Conservation (phyloP, 2,797 vertebrate species). For the Aphelocoma californica region DNA sequence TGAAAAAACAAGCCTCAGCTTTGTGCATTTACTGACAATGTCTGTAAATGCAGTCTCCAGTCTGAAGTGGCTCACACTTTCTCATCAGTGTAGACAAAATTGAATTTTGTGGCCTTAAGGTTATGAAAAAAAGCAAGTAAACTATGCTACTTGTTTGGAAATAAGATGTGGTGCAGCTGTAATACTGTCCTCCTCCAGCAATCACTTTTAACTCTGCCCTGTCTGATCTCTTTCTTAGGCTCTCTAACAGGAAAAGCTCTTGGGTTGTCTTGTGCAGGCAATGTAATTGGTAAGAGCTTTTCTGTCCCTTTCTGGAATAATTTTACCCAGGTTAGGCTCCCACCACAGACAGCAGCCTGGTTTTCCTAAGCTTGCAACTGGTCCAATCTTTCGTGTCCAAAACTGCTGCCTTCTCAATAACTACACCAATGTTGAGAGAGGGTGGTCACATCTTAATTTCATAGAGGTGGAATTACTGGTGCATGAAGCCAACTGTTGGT, state of each 20-base stretch:
- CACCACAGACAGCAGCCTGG: not conserved
- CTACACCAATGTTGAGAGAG: not conserved
- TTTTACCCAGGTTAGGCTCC: not conserved
- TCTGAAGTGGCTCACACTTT: not conserved
- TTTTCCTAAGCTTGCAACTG: not conserved
- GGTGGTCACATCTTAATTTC: not conserved
- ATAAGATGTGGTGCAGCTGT: not conserved
- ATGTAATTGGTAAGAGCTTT: not conserved
- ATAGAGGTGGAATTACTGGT: not conserved
- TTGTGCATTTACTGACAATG: not conserved
- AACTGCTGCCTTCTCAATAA: not conserved
- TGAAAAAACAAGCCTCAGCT: not conserved
- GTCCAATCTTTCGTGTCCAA: not conserved
- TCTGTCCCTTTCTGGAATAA: not conserved
- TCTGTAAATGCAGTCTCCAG: too few species aligned
- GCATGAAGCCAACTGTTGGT: not conserved
- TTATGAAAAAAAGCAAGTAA: not conserved
- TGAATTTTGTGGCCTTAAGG: not conserved
- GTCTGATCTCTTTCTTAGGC: not conserved
- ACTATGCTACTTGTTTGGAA: not conserved
- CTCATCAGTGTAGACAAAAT: not conserved
- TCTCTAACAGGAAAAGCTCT: not conserved
- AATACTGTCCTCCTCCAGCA: not conserved
- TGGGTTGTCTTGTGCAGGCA: accelerated
- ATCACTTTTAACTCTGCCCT: too few species aligned